Base-by-base conservation (phyloP, 1,140 invertebrate genomes). In the Papilio polyxenes region DNA sequence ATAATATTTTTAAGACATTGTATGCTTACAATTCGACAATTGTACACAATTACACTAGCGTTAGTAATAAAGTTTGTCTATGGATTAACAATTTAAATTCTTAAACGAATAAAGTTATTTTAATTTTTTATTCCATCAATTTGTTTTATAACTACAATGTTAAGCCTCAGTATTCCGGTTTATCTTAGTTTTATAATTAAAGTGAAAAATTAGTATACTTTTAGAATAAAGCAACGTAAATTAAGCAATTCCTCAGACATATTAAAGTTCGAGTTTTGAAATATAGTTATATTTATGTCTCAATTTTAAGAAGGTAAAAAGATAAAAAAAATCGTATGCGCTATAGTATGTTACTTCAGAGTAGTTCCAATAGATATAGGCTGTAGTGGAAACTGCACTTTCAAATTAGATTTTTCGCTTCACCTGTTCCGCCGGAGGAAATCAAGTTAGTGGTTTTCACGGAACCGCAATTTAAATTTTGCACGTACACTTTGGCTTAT, bases 371-470 rank as follows among this genome's bases (percentile, higher is more conserved):
- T 72, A 13, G 65, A 15, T 15, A 72, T 65, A 72, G 65, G 65
- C 31, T 72, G 31, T 15, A 44, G 31, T 40, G 31, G 65, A 72
- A 72, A 72, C 65, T 72, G 65, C 65, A 72, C 31, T 72, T 72
- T 72, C 13, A 72, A 72, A 72, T 72, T 72, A 72, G 65, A 72
- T 72, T 72, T 72, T 72, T 72, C 65, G 31, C 65, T 72, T 40
- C 65, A 72, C 65, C 31, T 72, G 65, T 40, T 72, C 65, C 65
- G 65, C 31, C 31, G 31, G 13, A 72, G 65, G 65, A 72, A 72
- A 72, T 72, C 65, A 72, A 72, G 65, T 72, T 72, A 72, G 31
- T 37, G 65, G 65, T 72, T 72, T 72, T 72, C 65, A 72, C 65
- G 65, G 65, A 37, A 72, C 31, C 13, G 31, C 65, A 72, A 72